Evolutionary conservation across 92 coral and sea anemone species (phyloP).

Genomic region (Umimayanthus chanpuru): DNA sequence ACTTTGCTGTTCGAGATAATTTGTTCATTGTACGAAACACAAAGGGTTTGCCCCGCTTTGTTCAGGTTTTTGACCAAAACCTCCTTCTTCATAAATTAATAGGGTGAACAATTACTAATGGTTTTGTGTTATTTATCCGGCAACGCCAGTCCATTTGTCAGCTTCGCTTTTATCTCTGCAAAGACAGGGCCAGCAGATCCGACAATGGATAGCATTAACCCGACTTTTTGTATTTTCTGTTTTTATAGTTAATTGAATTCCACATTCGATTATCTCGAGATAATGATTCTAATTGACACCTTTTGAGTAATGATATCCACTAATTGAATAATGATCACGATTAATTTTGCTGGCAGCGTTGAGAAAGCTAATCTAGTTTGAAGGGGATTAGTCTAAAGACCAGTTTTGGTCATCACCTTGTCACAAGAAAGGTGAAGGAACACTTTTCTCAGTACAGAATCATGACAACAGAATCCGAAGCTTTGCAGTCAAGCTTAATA

Average conservation of each 20-base stretch:
- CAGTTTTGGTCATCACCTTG: conserved; percentile 28
- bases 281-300: conserved; percentile 99
- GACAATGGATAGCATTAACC: conserved; percentile 75
- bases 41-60: conserved; percentile 28
- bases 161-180: conserved; percentile 66
- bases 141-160: conserved; percentile 74
- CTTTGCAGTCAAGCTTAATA: conserved; percentile 55
- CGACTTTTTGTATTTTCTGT: conserved; percentile 72
- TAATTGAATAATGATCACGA: conserved; percentile 91
- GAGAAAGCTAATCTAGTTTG: conserved; percentile 42
- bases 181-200: conserved; percentile 67
- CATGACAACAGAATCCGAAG: conserved; percentile 34
- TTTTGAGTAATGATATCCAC: conserved; percentile 85
- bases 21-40: conserved; percentile 27
- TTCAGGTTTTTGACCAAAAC: conserved; percentile 13
- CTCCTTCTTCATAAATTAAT: conserved; percentile 48
- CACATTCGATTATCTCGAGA: conserved; percentile 93
- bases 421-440: conserved; percentile 12
- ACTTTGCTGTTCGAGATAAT: conserved; percentile 30
- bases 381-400: conserved; percentile 38
- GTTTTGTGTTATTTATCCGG: conserved; percentile 73
- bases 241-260: conserved; percentile 97
- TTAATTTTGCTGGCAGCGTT: conserved; percentile 71
- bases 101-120: conserved; percentile 64
- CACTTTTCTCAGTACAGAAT: conserved; percentile 33